phyloP scores from a whole-genome alignment of 2,888 invertebrate species.

The Leptarthrus brevirostris region DNA sequence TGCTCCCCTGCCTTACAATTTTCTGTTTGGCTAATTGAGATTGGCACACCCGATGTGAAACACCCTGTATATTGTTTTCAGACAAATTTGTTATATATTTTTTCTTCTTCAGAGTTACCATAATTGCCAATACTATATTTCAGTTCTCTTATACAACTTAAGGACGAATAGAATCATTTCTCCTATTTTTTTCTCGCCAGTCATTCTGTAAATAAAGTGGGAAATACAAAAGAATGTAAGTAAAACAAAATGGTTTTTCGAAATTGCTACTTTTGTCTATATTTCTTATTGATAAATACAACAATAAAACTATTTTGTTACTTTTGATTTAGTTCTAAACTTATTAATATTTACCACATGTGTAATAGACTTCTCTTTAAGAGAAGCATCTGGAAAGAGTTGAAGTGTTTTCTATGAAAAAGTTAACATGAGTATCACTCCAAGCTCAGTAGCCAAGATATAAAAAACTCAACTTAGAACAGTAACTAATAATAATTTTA shows the following conservation, averaged over 20 bases:
- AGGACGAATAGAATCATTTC: no score
- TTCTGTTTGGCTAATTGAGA: no score
- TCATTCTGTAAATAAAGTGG: no score
- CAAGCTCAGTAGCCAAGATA: neutral
- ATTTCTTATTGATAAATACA: conserved; percentile 1
- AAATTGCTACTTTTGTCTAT: neutral
- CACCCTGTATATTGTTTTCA: no score
- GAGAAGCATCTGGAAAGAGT: neutral
- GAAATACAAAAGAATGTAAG: no score
- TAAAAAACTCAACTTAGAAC: neutral
- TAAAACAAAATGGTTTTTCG: neutral
- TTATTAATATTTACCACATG: conserved; percentile 1
- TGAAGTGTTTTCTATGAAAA: neutral
- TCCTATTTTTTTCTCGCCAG: no score
- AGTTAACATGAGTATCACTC: neutral
- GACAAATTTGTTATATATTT: no score
- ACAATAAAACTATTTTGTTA: conserved; percentile 6
- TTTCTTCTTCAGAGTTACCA: no score
- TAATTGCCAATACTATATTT: no score
- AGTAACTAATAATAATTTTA: neutral
- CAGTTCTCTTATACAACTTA: no score
- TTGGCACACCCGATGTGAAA: no score
- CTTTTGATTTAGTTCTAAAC: neutral
- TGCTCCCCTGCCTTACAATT: no score
- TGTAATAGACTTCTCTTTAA: neutral